These are phyloP conservation scores for Actinernus sp. DNA, from an alignment of 92 coral and sea anemone genomes.

Conservation along the genomic window DNA sequence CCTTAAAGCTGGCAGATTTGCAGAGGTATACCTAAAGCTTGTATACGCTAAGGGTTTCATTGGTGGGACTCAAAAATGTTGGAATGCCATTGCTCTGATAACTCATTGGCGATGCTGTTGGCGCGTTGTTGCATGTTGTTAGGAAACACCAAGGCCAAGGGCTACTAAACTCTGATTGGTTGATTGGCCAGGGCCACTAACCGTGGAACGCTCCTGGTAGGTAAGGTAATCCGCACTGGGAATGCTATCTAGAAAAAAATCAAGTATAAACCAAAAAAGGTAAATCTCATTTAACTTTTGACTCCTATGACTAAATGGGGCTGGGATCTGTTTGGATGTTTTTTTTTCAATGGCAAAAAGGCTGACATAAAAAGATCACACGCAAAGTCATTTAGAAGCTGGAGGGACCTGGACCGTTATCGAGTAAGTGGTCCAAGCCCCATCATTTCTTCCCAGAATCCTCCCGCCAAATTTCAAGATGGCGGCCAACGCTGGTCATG, in stretches of 20 bases:
- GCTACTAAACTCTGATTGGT: constrained; percentile 33
- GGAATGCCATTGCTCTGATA: constrained; percentile 25
- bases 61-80: constrained; percentile 6
- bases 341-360: too few species aligned
- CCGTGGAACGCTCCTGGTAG: too few species aligned
- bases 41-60: constrained; percentile 5
- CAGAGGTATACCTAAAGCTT: constrained; percentile 1
- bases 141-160: constrained; percentile 27
- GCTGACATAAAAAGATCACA: too few species aligned
- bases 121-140: constrained; percentile 40
- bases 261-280: too few species aligned
- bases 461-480: constrained; percentile 60
- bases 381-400: too few species aligned
- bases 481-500: constrained; percentile 62
- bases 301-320: too few species aligned
- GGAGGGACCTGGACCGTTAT: too few species aligned
- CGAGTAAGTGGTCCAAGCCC: background rate
- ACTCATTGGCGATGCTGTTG: constrained; percentile 15
- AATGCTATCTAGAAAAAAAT: too few species aligned
- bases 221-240: too few species aligned
- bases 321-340: too few species aligned
- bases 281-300: too few species aligned
- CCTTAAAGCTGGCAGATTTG: background rate
- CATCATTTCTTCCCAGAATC: constrained; percentile 32
- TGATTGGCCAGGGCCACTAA: constrained; percentile 3